These are phyloP conservation scores for Anadara kagoshimensis DNA, from an alignment of 1,140 invertebrate species.

Conservation along the genomic window DNA sequence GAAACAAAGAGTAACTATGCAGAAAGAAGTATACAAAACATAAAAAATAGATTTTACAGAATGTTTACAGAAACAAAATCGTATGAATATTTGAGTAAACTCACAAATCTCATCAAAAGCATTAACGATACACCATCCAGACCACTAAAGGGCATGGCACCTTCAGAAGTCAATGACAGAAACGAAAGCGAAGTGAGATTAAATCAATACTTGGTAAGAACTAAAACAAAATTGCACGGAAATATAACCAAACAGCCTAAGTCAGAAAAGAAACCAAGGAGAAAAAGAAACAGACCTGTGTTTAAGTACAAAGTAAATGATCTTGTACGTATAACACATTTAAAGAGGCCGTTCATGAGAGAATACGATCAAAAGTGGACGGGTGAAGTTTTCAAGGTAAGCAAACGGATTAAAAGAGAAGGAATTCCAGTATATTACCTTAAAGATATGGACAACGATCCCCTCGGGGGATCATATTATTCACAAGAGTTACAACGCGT, in stretches of 20 bases:
- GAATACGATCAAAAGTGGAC: constrained; percentile 20
- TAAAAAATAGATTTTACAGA: constrained; percentile 22
- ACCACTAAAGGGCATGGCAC: constrained; percentile 3
- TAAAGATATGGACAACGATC: constrained; percentile 24
- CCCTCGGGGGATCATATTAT: constrained; percentile 6
- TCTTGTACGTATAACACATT: constrained; percentile 8
- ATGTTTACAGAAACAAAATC: constrained; percentile 9
- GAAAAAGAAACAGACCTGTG: background rate
- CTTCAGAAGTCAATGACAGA: constrained; percentile 2
- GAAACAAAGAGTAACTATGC: constrained; percentile 23
- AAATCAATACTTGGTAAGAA: constrained; percentile 3
- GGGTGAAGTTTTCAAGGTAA: constrained; percentile 15
- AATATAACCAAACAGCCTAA: too few relatives aligned
- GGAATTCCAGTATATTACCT: constrained; percentile 22
- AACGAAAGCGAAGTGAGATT: constrained; percentile 21
- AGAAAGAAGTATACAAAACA: constrained; percentile 18
- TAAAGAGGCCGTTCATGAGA: constrained; percentile 8
- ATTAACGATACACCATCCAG: constrained; percentile 16
- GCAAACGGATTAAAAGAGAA: constrained; percentile 7
- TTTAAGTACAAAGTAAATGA: constrained; percentile 26
- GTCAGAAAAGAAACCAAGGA: background rate
- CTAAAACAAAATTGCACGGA: background rate
- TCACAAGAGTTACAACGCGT: constrained; percentile 19
- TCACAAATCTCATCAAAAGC: background rate
- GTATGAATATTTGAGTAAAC: constrained; percentile 18